Conservation (phyloP, 2,113 vertebrate species). For the Machaerirhynchus nigripectus region DNA sequence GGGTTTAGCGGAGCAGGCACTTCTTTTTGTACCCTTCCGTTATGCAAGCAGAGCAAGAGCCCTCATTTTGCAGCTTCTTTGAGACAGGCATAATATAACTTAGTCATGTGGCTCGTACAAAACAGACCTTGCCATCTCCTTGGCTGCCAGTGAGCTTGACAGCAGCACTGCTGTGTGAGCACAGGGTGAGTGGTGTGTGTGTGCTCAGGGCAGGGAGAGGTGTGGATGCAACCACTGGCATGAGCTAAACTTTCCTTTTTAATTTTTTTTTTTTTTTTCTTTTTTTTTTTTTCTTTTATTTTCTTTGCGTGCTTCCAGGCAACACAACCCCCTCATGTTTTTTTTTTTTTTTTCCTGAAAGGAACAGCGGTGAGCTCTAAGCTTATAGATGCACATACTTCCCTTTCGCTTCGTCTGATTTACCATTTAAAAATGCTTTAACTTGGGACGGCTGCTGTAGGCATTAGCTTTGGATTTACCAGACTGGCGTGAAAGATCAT, state of each 20-base stretch:
- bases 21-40: background rate
- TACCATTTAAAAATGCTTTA: slow-evolving; percentile 34
- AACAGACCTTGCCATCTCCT: background rate
- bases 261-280: background rate
- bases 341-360: background rate
- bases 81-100: background rate
- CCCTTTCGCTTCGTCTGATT: slow-evolving; percentile 43
- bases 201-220: background rate
- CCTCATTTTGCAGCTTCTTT: background rate
- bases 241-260: background rate
- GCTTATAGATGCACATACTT: background rate
- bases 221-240: background rate
- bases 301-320: background rate
- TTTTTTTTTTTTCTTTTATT: background rate
- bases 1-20: background rate
- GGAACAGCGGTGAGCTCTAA: background rate
- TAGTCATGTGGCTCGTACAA: background rate
- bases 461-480: slow-evolving; percentile 3
- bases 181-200: background rate
- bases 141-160: background rate
- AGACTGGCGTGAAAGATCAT: slow-evolving; percentile 24
- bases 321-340: background rate
- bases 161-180: background rate
- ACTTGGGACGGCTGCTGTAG: slow-evolving; percentile 40
- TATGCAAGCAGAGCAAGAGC: slow-evolving; percentile 18